phyloP scores from a whole-genome alignment of 2,888 invertebrate species.

The Tenthredo distinguenda region DNA sequence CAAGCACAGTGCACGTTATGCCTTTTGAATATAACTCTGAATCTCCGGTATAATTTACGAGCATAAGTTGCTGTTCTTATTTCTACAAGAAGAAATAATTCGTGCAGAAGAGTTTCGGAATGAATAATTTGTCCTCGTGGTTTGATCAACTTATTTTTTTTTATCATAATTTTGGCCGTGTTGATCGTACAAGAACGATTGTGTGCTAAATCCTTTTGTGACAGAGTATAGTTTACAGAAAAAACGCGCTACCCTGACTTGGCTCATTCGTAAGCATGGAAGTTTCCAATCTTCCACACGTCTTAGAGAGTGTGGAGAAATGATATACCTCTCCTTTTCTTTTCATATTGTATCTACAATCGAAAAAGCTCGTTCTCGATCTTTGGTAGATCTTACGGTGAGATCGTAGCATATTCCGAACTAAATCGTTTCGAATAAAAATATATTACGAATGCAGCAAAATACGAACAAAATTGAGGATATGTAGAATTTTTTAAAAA shows the following conservation, averaged over 20 bases:
- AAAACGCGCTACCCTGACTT: not conserved
- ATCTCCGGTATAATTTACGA: not conserved
- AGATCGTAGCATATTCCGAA: not conserved
- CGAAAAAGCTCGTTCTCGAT: not conserved
- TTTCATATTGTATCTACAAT: not conserved
- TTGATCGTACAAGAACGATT: not conserved
- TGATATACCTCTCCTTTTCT: not conserved
- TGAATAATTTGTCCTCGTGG: not conserved
- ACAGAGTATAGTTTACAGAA: not conserved
- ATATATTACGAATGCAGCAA: not conserved
- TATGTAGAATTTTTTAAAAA: not conserved
- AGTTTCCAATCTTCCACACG: not conserved
- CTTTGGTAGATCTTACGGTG: not conserved
- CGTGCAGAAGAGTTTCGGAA: not conserved
- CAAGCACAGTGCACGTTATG: not conserved
- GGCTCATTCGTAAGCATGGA: not conserved
- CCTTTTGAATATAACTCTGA: not conserved
- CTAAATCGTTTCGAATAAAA: not conserved
- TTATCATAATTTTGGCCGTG: not conserved
- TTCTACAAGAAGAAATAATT: not conserved
- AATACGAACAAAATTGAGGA: not conserved
- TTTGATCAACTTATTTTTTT: not conserved
- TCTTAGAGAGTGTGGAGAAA: not conserved
- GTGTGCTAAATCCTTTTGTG: not conserved
- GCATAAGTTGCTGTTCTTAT: not conserved